Evolutionary conservation across 2,888 invertebrate species (phyloP).

Genomic region (Rhagophthalmus giganteus): DNA sequence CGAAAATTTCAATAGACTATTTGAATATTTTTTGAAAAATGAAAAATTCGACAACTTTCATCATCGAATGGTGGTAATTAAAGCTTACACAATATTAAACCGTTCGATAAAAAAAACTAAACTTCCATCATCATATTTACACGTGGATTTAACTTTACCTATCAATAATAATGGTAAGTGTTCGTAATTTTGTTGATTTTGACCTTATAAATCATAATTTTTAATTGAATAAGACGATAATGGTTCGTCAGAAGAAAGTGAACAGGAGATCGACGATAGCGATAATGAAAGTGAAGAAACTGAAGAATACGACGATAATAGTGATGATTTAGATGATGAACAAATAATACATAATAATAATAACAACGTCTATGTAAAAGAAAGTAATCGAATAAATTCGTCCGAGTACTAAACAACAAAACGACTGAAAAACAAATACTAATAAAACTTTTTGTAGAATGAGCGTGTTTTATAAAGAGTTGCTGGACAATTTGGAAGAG

Average conservation of each 20-base stretch:
- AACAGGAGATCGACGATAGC: conserved; percentile 32
- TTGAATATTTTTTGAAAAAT: conserved; percentile 35
- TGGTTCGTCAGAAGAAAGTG: conserved; percentile 16
- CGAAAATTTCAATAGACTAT: conserved; percentile 30
- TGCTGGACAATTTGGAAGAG: neutral
- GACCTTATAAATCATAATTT: neutral
- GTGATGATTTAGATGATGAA: conserved; percentile 7
- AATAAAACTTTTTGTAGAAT: neutral
- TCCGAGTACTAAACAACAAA: too few species aligned
- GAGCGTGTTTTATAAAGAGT: conserved; percentile 3
- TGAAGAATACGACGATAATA: conserved; percentile 33
- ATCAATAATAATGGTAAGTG: conserved; percentile 24
- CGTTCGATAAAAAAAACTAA: conserved; percentile 27
- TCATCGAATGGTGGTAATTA: conserved; percentile 31
- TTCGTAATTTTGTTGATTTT: neutral
- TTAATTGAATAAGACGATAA: conserved; percentile 8
- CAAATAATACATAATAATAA: neutral
- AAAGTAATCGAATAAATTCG: too few species aligned
- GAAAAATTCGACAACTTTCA: too few species aligned
- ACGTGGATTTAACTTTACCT: conserved; percentile 28
- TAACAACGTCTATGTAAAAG: too few species aligned
- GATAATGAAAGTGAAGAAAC: conserved; percentile 33
- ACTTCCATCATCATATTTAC: conserved; percentile 25
- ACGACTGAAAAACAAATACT: too few species aligned
- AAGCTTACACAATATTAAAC: conserved; percentile 36